phyloP scores from a whole-genome alignment of 2,888 invertebrate genomes.

The Acanthosepion lycidas region DNA sequence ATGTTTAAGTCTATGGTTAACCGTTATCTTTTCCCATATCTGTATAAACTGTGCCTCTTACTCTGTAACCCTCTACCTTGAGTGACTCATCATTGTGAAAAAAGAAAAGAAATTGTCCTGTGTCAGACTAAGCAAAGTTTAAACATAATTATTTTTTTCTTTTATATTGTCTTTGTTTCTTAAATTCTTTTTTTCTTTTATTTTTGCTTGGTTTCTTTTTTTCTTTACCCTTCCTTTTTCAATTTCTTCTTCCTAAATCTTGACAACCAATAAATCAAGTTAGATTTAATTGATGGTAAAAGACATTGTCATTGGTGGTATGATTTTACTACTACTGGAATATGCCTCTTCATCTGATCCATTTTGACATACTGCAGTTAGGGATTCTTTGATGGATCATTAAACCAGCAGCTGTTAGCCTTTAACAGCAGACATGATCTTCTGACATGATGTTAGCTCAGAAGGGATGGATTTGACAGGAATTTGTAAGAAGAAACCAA shows the following conservation, averaged over 20 bases:
- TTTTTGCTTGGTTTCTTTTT: not conserved
- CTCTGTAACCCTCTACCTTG: too few species aligned
- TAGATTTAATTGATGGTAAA: too few species aligned
- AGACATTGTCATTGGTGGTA: not conserved
- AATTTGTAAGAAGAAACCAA: slow-evolving; percentile 4
- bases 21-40: too few species aligned
- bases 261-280: too few species aligned
- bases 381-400: not conserved
- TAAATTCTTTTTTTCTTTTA: not conserved
- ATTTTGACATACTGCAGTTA: not conserved
- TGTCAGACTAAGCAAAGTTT: too few species aligned
- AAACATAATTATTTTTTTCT: too few species aligned
- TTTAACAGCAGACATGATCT: not conserved
- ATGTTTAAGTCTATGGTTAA: too few species aligned
- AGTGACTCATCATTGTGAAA: too few species aligned
- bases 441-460: not conserved
- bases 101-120: too few species aligned
- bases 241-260: not conserved
- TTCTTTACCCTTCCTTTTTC: not conserved
- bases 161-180: not conserved
- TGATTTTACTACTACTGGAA: not conserved
- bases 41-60: too few species aligned
- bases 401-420: not conserved
- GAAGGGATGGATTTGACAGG: not conserved
- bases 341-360: not conserved